A percentile compares a stretch with the other conserved stretches of the same genome.
phyloP scores from a whole-genome alignment of 1,140 invertebrate species.

The Ceratina australensis region DNA sequence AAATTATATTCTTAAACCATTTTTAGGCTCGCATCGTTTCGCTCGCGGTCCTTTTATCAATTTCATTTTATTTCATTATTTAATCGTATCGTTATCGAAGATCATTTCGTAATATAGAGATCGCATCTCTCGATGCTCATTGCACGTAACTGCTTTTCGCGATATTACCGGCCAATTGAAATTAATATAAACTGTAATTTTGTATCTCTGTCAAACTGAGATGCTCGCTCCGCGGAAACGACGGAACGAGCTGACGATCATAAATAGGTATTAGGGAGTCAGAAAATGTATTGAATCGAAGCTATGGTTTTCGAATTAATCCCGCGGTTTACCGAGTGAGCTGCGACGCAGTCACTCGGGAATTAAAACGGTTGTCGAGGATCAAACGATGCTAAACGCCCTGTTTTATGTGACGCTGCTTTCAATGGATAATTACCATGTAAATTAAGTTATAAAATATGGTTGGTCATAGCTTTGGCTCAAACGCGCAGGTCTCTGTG shows the following conservation, averaged over 20 bases:
- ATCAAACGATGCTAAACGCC: no score
- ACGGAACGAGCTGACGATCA: not conserved
- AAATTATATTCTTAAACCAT: no score
- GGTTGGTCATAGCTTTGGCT: no score
- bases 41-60: no score
- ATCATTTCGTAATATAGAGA: not conserved
- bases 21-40: no score
- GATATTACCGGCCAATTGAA: slow-evolving; percentile 30
- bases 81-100: no score
- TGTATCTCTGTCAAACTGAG: slow-evolving; percentile 1
- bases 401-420: no score
- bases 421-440: no score
- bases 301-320: slow-evolving; percentile 28
- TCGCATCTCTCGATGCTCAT: not conserved
- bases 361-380: not conserved
- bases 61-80: no score
- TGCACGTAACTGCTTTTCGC: slow-evolving; percentile 4
- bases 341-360: not conserved
- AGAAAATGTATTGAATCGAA: slow-evolving; percentile 30
- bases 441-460: no score
- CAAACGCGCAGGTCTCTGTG: no score
- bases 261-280: slow-evolving; percentile 21
- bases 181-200: slow-evolving; percentile 30
- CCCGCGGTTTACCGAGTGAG: not conserved
- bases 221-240: not conserved